These are phyloP conservation scores for Connochaetes taurinus DNA, from an alignment of 2,113 vertebrate genomes.

Conservation along the genomic window DNA sequence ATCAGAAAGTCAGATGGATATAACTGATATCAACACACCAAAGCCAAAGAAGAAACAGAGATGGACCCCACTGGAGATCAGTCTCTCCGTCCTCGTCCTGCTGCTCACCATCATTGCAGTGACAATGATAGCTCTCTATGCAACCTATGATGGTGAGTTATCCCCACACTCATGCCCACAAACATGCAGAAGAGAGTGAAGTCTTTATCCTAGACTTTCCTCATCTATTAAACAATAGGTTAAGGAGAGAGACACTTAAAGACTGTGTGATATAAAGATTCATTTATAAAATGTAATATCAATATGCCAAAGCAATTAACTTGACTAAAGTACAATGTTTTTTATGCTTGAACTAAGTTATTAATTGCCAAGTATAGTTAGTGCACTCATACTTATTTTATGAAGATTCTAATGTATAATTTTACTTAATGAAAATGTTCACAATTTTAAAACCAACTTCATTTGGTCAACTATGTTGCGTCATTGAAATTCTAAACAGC, in stretches of 20 bases:
- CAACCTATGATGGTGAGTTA: slow-evolving; percentile 84
- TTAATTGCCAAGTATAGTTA: not conserved
- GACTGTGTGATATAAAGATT: not conserved
- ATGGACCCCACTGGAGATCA: slow-evolving; percentile 90
- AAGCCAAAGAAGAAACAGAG: slow-evolving; percentile 87
- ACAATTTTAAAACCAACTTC: not conserved
- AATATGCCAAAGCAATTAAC: not conserved
- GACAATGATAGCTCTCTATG: slow-evolving; percentile 89
- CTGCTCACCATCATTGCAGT: slow-evolving; percentile 88
- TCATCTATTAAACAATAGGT: not conserved
- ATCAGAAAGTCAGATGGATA: slow-evolving; percentile 91
- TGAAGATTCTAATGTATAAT: not conserved
- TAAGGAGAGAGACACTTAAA: not conserved
- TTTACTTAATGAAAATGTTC: slow-evolving; percentile 22
- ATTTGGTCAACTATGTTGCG: not conserved
- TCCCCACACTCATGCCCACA: rapidly evolving
- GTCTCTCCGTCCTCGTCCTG: slow-evolving; percentile 85
- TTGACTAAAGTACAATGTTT: not conserved
- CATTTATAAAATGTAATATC: not conserved
- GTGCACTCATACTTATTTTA: not conserved
- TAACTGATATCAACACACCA: slow-evolving; percentile 90
- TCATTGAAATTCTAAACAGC: not conserved
- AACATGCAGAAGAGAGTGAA: not conserved
- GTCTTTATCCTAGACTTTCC: not conserved
- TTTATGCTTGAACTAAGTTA: not conserved